Evolutionary conservation across 2,888 invertebrate genomes (phyloP), one percentile per base, ranked within the genome.

Genomic region (Nudaria mundana): DNA sequence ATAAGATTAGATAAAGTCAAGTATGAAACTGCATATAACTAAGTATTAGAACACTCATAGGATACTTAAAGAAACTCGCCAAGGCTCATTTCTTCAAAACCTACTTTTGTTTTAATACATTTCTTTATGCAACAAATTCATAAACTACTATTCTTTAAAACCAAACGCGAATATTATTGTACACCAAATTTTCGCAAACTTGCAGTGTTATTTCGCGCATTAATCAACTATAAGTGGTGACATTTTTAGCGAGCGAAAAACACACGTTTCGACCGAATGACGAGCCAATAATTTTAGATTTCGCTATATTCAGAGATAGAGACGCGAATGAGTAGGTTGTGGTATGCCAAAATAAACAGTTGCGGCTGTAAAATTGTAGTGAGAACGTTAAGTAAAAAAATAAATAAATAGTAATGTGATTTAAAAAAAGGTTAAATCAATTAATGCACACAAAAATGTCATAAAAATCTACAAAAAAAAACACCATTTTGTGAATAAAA

Each of bases 171-270:
- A n/a, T 29, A 5, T 25, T n/a, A 16, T n/a, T 5, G 12, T 10
- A 18, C 25, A 5, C 5, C 15, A 20, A 20, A 4, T 46, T 59
- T 57, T 55, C 56, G 60, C 43, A 57, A 69, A 71, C 59, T 61
- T 64, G 67, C 57, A 58, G 50, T 56, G 52, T 46, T 55, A 50
- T 62, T 52, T 70, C 8, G n/a, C 60, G 61, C 66, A 76, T 78
- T 66, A 67, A 79, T 82, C 68, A 74, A 66, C 66, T 56, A 69
- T 71, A 59, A 64, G 63, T 56, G 66, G 57, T 58, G 80, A 81
- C 81, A 76, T 55, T 71, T 78, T 76, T 69, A 79, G 78, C 71
- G 66, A 46, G 56, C 71, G 66, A 46, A 56, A 51, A 66, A 54
- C 63, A 56, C 65, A 56, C 65, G 60, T 60, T 64, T 68, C 66